These are phyloP conservation scores for Olivierus martensii DNA, from an alignment of 1,140 invertebrate species.

Conservation along the genomic window DNA sequence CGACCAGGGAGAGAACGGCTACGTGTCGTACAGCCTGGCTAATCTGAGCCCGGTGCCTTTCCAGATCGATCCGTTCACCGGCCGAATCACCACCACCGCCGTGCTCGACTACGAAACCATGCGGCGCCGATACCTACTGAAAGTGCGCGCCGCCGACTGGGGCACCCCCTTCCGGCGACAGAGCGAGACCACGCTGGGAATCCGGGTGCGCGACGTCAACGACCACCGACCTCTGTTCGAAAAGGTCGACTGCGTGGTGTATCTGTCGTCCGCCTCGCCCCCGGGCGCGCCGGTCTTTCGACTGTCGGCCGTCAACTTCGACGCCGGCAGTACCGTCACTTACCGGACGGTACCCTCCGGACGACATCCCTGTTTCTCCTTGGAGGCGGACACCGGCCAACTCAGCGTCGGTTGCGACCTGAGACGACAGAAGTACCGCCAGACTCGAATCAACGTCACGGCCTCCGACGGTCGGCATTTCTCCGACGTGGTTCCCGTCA, in stretches of 20 bases:
- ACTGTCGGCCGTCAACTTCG: slow-evolving; percentile 87
- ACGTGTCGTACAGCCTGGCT: slow-evolving; percentile 83
- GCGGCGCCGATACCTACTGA: slow-evolving; percentile 55
- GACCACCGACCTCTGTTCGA: slow-evolving; percentile 75
- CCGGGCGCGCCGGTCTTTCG: slow-evolving; percentile 76
- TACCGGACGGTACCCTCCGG: slow-evolving; percentile 78
- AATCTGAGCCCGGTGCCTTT: slow-evolving; percentile 74
- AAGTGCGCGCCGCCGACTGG: slow-evolving; percentile 87
- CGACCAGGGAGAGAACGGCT: slow-evolving; percentile 86
- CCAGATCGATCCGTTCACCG: slow-evolving; percentile 88
- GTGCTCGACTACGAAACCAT: slow-evolving; percentile 83
- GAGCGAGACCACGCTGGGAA: slow-evolving; percentile 66
- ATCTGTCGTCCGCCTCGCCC: slow-evolving; percentile 60
- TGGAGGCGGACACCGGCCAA: slow-evolving; percentile 61
- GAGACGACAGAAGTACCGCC: slow-evolving; percentile 33
- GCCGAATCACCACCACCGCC: slow-evolving; percentile 63
- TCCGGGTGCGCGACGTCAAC: slow-evolving; percentile 72
- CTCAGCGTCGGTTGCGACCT: slow-evolving; percentile 57
- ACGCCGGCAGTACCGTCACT: slow-evolving; percentile 69
- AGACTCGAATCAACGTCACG: slow-evolving; percentile 38
- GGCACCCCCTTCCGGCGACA: slow-evolving; percentile 76
- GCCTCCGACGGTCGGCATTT: slow-evolving; percentile 86
- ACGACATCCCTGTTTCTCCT: slow-evolving; percentile 75
- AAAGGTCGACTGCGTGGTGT: slow-evolving; percentile 60
- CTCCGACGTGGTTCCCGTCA: slow-evolving; percentile 59